These are phyloP conservation scores for Rhinolophus sinicus DNA, from an alignment of 2,113 vertebrate species.

Conservation along the genomic window DNA sequence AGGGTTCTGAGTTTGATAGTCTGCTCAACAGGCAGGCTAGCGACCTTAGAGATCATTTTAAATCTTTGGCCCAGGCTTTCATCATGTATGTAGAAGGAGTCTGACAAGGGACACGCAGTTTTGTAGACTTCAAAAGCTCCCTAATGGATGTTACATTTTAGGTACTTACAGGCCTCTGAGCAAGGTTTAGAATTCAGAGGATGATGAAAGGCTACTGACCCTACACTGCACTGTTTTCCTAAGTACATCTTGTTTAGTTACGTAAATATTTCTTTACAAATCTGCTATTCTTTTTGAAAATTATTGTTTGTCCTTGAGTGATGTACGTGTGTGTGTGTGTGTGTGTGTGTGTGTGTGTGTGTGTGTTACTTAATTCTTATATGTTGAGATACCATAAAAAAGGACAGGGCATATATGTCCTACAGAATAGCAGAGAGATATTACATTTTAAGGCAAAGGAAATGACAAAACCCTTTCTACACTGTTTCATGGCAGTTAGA, in stretches of 20 bases:
- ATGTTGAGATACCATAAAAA: not conserved
- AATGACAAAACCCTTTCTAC: not conserved
- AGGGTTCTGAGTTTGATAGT: not conserved
- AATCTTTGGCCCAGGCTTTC: not conserved
- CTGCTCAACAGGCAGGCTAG: not conserved
- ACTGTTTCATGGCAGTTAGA: not conserved
- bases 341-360: not conserved
- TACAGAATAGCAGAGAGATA: not conserved
- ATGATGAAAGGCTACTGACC: not conserved
- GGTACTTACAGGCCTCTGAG: not conserved
- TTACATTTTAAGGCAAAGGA: not conserved
- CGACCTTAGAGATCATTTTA: not conserved
- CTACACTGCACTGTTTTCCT: not conserved
- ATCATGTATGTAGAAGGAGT: not conserved
- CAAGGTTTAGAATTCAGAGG: not conserved
- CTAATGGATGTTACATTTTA: not conserved
- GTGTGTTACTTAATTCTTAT: not conserved
- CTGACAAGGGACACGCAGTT: not conserved
- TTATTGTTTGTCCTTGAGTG: not conserved
- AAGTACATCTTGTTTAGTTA: not conserved
- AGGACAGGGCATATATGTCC: not conserved
- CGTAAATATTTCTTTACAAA: not conserved
- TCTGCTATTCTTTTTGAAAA: not conserved
- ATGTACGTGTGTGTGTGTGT: no score
- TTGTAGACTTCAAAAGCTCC: not conserved